Evolutionary conservation across 2,797 vertebrate genomes (phyloP).

Genomic region (Artibeus lituratus): DNA sequence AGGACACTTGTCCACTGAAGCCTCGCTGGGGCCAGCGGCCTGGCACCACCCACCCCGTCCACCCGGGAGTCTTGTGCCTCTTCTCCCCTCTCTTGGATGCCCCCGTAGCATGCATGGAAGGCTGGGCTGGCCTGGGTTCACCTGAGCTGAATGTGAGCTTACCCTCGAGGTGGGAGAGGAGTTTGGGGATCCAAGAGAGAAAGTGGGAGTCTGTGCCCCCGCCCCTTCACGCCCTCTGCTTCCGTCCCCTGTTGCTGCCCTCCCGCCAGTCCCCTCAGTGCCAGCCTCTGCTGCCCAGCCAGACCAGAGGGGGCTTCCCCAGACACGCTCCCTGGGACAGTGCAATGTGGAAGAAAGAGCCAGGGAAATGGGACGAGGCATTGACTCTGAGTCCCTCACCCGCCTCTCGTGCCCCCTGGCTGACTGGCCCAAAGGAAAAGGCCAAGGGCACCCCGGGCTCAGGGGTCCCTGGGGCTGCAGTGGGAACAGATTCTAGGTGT

Average conservation of each 20-base stretch:
- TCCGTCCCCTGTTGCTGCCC: not conserved
- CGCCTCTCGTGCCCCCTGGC: not conserved
- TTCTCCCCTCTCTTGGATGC: not conserved
- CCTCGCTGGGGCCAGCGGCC: not conserved
- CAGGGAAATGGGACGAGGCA: fast-evolving
- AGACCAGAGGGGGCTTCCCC: not conserved
- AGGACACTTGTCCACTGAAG: not conserved
- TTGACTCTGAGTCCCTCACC: not conserved
- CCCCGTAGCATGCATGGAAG: not conserved
- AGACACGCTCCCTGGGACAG: not conserved
- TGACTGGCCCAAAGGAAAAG: not conserved
- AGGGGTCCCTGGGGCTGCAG: fast-evolving
- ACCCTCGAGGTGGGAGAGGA: not conserved
- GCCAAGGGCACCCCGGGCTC: not conserved
- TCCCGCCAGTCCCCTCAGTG: not conserved
- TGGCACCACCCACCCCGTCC: not conserved
- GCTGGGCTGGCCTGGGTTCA: not conserved
- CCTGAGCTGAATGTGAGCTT: not conserved
- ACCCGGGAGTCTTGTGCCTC: not conserved
- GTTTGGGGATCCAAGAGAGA: not conserved
- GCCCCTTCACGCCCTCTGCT: not conserved
- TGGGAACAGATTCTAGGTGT: not conserved
- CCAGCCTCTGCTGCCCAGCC: not conserved
- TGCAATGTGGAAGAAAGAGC: fast-evolving
- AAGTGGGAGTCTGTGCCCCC: not conserved